phyloP scores from a whole-genome alignment of 1,140 invertebrate species.

The Alviniconcha marisindica region DNA sequence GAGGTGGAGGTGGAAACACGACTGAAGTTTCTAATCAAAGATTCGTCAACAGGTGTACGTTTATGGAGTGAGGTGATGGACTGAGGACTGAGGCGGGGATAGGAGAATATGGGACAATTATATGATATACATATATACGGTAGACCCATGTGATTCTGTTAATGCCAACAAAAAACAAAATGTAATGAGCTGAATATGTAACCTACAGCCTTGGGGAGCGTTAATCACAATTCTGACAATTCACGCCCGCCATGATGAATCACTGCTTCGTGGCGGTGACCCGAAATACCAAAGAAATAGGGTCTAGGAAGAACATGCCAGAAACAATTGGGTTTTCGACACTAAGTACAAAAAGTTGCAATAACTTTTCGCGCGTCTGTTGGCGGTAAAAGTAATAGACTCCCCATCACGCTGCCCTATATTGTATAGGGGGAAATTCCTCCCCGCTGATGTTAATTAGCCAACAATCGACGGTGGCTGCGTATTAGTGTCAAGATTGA shows the following conservation, averaged over 20 bases:
- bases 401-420: background rate
- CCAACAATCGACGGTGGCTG: constrained; percentile 16
- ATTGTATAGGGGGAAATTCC: background rate
- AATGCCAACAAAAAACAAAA: too few species aligned
- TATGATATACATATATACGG: too few species aligned
- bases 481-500: constrained; percentile 18
- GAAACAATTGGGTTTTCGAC: constrained; percentile 26
- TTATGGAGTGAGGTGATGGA: background rate
- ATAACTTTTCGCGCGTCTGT: constrained; percentile 19
- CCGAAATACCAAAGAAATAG: constrained; percentile 24
- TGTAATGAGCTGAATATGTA: background rate
- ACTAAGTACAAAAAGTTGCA: background rate
- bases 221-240: constrained; percentile 3
- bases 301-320: constrained; percentile 18
- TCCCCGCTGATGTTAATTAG: background rate
- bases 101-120: background rate
- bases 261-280: constrained; percentile 4
- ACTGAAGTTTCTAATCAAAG: too few species aligned
- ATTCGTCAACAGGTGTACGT: too few species aligned
- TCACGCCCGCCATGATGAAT: background rate
- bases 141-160: too few species aligned
- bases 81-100: background rate
- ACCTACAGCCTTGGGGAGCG: background rate
- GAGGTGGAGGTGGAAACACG: too few species aligned
- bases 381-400: constrained; percentile 4